These are phyloP conservation scores for Calidris pugnax DNA, from an alignment of 2,113 vertebrate genomes.

Conservation along the genomic window DNA sequence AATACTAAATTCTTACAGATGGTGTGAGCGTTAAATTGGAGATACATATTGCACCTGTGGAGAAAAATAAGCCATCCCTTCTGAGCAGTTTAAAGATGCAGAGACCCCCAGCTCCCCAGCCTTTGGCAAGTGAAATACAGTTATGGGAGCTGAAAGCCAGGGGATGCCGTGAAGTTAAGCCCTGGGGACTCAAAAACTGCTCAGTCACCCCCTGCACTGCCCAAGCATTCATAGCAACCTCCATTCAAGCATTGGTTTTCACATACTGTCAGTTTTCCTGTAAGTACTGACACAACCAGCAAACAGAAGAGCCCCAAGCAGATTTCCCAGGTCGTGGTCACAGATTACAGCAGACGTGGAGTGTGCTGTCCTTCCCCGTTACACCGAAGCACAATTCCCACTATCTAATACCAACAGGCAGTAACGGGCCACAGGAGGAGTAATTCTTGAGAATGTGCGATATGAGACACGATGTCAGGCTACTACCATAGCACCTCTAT, in stretches of 20 bases:
- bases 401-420: neutral
- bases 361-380: too few relatives aligned
- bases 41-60: neutral
- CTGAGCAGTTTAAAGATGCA: neutral
- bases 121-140: neutral
- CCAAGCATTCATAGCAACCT: neutral
- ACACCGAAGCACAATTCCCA: neutral
- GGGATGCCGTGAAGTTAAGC: neutral
- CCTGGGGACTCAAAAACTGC: neutral
- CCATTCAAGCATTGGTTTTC: neutral
- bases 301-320: fast-evolving
- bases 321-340: neutral
- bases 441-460: neutral
- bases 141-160: neutral
- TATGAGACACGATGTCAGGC: neutral
- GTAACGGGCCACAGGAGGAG: neutral
- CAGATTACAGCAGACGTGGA: fast-evolving
- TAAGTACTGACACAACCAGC: neutral
- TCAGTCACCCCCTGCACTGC: neutral
- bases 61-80: neutral
- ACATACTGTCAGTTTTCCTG: neutral
- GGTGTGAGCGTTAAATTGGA: neutral
- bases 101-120: fast-evolving
- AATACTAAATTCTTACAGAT: neutral
- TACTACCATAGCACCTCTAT: neutral